Conservation (phyloP, 1,140 invertebrate genomes). For the Wasmannia auropunctata region DNA sequence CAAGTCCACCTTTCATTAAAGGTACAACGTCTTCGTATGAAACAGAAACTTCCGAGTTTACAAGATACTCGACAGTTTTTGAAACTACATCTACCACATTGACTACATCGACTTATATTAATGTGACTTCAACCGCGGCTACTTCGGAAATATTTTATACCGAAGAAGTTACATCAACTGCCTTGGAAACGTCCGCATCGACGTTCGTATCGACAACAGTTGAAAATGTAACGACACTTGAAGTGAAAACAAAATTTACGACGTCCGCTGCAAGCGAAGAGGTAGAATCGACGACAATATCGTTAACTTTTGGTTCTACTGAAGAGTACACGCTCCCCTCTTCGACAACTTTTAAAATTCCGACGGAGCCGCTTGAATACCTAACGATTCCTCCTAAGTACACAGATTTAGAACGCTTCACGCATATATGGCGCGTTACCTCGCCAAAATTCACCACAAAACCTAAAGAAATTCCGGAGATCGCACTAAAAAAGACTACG, state of each 20-base stretch:
- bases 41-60: conserved; percentile 7
- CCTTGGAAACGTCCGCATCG: not conserved
- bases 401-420: not conserved
- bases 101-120: not conserved
- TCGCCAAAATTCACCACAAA: not conserved
- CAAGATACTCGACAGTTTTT: not conserved
- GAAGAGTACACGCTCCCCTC: conserved; percentile 35
- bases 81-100: too few relatives aligned
- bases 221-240: not conserved
- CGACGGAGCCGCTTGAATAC: conserved; percentile 15
- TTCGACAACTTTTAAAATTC: conserved; percentile 16
- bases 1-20: not conserved
- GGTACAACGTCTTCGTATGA: not conserved
- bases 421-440: not conserved
- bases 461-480: conserved; percentile 11
- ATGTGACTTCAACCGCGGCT: not conserved
- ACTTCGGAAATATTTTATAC: not conserved
- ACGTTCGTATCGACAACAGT: not conserved
- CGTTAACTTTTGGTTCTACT: conserved; percentile 19
- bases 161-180: not conserved
- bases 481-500: not conserved
- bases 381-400: not conserved
- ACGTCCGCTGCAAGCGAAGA: not conserved
- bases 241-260: not conserved
- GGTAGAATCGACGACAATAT: not conserved